Percentiles rank a stretch among this genome's conserved stretches.
phyloP scores from a whole-genome alignment of 2,888 invertebrate genomes.

The Idaea biselata region DNA sequence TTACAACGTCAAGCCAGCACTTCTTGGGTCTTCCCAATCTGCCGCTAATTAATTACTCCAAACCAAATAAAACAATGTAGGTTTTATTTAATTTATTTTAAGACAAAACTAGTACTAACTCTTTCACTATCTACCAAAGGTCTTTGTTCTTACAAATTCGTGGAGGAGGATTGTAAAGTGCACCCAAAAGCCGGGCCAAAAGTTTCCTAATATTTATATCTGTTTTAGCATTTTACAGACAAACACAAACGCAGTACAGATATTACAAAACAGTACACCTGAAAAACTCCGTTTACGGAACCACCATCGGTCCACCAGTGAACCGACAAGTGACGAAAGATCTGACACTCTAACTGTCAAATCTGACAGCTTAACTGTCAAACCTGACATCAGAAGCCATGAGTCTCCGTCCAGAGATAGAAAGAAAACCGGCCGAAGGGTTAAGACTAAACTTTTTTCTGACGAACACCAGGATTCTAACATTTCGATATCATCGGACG shows the following conservation, averaged over 20 bases:
- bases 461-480: constrained; percentile 51
- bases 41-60: too few relatives aligned
- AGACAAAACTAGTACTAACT: too few relatives aligned
- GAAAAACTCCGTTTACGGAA: constrained; percentile 60
- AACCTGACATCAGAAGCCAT: constrained; percentile 67
- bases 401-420: constrained; percentile 62
- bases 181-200: too few relatives aligned
- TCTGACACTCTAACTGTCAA: constrained; percentile 52
- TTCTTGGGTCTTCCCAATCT: too few relatives aligned
- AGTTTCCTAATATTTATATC: background rate
- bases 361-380: constrained; percentile 38
- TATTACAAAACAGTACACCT: constrained; percentile 61
- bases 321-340: constrained; percentile 64
- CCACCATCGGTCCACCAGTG: constrained; percentile 63
- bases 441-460: constrained; percentile 67
- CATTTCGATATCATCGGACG: constrained; percentile 60
- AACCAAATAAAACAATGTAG: too few relatives aligned
- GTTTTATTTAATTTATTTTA: too few relatives aligned
- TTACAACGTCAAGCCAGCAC: too few relatives aligned
- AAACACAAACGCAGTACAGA: constrained; percentile 59
- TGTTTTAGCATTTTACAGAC: constrained; percentile 42
- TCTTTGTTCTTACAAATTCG: too few relatives aligned
- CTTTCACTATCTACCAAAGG: too few relatives aligned
- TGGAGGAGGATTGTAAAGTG: too few relatives aligned
- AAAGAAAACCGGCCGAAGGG: constrained; percentile 52